Conservation (phyloP, 2,113 vertebrate genomes). For the Cercocebus atys region DNA sequence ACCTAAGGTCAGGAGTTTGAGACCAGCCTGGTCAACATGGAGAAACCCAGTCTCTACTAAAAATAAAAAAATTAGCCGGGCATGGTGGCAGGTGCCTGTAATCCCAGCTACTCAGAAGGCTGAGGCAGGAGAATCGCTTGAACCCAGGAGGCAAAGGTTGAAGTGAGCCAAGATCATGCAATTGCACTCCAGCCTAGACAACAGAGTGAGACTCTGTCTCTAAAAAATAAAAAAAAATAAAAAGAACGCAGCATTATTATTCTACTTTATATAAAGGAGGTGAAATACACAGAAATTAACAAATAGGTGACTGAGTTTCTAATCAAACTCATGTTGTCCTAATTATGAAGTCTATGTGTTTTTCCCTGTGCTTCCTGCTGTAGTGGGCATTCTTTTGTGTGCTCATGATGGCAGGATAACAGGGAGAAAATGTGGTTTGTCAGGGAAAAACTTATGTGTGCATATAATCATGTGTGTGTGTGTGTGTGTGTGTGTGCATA, state of each 20-base stretch:
- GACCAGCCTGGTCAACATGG: no score
- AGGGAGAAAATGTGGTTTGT: background rate
- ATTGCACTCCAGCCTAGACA: no score
- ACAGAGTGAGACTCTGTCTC: no score
- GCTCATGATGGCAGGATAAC: background rate
- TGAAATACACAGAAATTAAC: background rate
- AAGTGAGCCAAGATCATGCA: no score
- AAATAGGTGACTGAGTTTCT: background rate
- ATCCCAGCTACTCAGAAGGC: no score
- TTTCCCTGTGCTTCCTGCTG: background rate
- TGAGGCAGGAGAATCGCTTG: no score
- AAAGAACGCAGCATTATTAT: background rate
- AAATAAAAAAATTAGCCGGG: no score
- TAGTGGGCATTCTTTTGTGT: background rate
- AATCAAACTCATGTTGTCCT: background rate
- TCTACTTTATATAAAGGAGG: background rate
- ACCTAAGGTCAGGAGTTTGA: no score
- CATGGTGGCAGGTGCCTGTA: no score
- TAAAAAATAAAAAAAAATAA: no score
- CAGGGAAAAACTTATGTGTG: background rate
- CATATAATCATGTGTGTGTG: background rate
- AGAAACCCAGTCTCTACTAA: no score
- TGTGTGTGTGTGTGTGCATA: background rate
- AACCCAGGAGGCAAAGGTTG: no score
- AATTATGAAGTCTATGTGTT: background rate